phyloP scores from a whole-genome alignment of 2,797 vertebrate genomes.

The Mormyrus proboscirostris region DNA sequence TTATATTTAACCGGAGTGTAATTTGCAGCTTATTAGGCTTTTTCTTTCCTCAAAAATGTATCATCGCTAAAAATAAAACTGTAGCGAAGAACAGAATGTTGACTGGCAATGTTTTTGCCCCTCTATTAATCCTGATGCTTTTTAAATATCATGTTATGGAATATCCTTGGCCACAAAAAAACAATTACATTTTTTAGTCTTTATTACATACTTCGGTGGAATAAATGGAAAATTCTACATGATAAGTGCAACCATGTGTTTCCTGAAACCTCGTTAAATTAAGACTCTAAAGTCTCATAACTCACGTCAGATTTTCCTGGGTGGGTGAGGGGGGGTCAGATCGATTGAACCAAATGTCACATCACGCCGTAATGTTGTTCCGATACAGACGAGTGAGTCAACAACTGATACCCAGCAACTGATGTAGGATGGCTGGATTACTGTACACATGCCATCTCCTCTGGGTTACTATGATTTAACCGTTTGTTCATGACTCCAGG shows the following conservation, averaged over 20 bases:
- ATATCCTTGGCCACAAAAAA: neutral
- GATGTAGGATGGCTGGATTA: neutral
- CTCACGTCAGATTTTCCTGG: neutral
- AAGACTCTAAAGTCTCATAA: neutral
- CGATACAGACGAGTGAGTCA: neutral
- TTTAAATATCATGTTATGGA: neutral
- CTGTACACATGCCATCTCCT: neutral
- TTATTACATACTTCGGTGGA: neutral
- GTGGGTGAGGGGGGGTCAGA: neutral
- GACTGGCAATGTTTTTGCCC: neutral
- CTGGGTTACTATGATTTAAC: neutral
- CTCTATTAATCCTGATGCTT: neutral
- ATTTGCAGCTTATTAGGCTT: neutral
- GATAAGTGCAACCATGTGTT: neutral
- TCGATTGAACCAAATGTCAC: neutral
- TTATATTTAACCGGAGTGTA: neutral
- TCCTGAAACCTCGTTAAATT: neutral
- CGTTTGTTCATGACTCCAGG: neutral
- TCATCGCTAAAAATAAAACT: neutral
- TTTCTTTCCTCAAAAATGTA: neutral
- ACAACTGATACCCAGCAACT: neutral
- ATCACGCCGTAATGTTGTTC: neutral
- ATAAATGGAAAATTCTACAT: constrained; percentile 8
- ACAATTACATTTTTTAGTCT: neutral
- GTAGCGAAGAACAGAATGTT: neutral